Evolutionary conservation across 2,113 vertebrate species (phyloP), one percentile per base, ranked within the genome.

Genomic region (Aegotheles bennettii): DNA sequence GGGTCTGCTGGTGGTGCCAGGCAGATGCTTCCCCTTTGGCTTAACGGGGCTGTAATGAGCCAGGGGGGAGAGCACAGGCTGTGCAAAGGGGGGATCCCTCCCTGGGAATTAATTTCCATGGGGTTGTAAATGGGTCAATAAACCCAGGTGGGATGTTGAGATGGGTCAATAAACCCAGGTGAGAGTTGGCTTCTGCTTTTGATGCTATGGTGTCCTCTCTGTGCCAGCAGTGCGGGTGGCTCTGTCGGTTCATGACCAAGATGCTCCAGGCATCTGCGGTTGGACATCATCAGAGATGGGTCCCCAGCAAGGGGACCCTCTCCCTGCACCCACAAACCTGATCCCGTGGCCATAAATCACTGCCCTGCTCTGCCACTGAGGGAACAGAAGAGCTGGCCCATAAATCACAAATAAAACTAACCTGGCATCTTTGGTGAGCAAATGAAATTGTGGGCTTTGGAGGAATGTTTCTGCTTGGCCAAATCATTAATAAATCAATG

Each of bases 361-460:
- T 5, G 13, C 54, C 70, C 75, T 1, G 9, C 85, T 85, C 82
- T 51, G 79, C 69, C 4, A 12, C 88, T 2, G 7, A 28, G 84
- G 77, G 83, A 89, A 33, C 40, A 25, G 65, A 25, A 47, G 23
- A 74, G 40, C 83, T 71, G 16, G 42, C 68, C 89, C 95, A 59
- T 93, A 84, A 90, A 96, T 95, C 94, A 94, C 92, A 63, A 65
- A 48, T 29, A 90, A 87, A 92, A 89, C 68, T 38, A 86, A 84
- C 59, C 35, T 59, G 89, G 92, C 76, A 13, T 92, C 90, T 61
- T 93, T 53, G 90, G 90, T 54, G 92, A 93, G 83, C 82, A 90
- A 95, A 95, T 90, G 68, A 90, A 90, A 94, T 86, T 83, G 93
- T 75, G 92, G 94, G 92, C 89, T 96, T 94, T 16, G 91, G 83